Conservation (phyloP, 2,888 invertebrate species). For the Azorinus chamasolen region DNA sequence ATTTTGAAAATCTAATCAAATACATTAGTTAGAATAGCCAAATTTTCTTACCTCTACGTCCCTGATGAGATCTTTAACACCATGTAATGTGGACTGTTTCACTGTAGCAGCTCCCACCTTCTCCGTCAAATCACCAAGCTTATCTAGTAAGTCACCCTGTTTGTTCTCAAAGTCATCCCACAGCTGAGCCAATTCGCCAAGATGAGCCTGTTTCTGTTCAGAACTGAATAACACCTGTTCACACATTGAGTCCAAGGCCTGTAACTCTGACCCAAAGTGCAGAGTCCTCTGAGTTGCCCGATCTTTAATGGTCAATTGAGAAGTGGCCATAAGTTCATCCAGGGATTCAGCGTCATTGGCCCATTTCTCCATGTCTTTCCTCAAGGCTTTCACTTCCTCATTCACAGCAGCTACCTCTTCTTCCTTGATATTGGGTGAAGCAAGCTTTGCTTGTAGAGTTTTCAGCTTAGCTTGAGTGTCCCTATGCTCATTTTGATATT, state of each 20-base stretch:
- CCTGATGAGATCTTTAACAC: conserved; percentile 78
- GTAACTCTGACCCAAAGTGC: conserved; percentile 81
- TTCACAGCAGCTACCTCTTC: conserved; percentile 91
- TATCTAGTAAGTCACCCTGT: conserved; percentile 89
- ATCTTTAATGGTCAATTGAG: conserved; percentile 83
- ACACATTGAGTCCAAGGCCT: conserved; percentile 75
- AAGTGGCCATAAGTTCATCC: conserved; percentile 80
- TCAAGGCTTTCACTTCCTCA: conserved; percentile 90
- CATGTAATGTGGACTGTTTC: conserved; percentile 74
- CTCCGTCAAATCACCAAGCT: conserved; percentile 75
- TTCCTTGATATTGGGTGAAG: conserved; percentile 90
- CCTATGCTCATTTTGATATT: conserved; percentile 93
- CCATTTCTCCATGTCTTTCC: conserved; percentile 84
- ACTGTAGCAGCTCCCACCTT: conserved; percentile 67
- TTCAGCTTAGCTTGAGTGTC: conserved; percentile 93
- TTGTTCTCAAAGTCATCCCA: conserved; percentile 93
- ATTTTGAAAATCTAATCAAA: no score
- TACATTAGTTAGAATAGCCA: no score
- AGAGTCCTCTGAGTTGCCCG: conserved; percentile 81
- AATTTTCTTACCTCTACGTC: conserved; percentile 76
- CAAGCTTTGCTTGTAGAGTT: conserved; percentile 93
- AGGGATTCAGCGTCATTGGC: conserved; percentile 72
- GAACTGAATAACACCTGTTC: conserved; percentile 74
- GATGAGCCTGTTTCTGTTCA: conserved; percentile 83
- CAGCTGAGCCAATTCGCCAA: conserved; percentile 87